Conservation (phyloP, 1,140 invertebrate species). For the Charaxes varanes region DNA sequence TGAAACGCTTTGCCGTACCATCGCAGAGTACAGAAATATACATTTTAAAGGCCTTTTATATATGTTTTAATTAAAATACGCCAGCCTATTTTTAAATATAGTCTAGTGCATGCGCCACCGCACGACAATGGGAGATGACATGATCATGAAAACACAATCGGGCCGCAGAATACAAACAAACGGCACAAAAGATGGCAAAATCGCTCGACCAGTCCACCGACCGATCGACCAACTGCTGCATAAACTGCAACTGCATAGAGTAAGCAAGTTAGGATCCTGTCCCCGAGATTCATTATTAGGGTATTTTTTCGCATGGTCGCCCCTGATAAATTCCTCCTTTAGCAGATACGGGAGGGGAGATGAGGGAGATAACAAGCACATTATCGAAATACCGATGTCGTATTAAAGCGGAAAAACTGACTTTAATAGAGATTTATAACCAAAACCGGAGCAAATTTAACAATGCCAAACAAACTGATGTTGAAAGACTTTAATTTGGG, state of each 20-base stretch:
- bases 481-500: too few species aligned
- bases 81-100: constrained; percentile 27
- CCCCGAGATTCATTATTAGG: constrained; percentile 55
- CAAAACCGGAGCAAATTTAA: too few species aligned
- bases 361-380: constrained; percentile 58
- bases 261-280: constrained; percentile 28
- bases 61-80: constrained; percentile 23
- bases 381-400: constrained; percentile 58
- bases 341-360: constrained; percentile 36
- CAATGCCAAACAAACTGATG: too few species aligned
- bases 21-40: too few species aligned
- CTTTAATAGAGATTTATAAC: constrained; percentile 21
- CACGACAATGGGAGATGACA: constrained; percentile 30
- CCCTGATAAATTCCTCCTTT: constrained; percentile 51
- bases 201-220: constrained; percentile 18
- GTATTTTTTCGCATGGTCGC: constrained; percentile 60
- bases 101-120: constrained; percentile 22
- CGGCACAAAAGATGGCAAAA: constrained; percentile 15
- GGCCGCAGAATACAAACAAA: constrained; percentile 10
- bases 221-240: constrained; percentile 7
- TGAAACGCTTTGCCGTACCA: too few species aligned
- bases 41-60: too few species aligned
- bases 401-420: constrained; percentile 29
- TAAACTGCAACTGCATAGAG: constrained; percentile 17
- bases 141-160: constrained; percentile 22